A percentile compares a stretch with the other conserved stretches of the same genome.
Conservation (phyloP, 2,888 invertebrate genomes). For the Agrotis exclamationis region DNA sequence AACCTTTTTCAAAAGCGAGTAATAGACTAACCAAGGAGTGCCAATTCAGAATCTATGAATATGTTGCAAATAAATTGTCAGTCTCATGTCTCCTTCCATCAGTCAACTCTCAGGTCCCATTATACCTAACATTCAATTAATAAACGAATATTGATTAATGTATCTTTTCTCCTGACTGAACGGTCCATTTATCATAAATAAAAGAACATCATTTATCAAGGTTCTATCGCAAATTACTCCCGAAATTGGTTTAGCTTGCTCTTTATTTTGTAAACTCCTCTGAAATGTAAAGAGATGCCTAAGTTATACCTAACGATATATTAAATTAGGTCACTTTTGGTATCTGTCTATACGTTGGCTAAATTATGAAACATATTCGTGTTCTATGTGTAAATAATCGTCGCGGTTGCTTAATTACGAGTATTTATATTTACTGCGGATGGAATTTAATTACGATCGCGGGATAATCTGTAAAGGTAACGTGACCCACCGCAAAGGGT, state of each 20-base stretch:
- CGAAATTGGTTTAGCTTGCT: constrained; percentile 47
- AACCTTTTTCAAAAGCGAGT: not conserved
- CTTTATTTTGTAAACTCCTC: constrained; percentile 32
- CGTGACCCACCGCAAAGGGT: too few relatives aligned
- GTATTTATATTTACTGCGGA: too few relatives aligned
- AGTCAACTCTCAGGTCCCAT: constrained; percentile 17
- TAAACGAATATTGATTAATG: constrained; percentile 57
- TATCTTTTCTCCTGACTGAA: constrained; percentile 45
- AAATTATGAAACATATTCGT: not conserved
- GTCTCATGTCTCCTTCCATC: constrained; percentile 26
- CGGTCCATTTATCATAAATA: constrained; percentile 63
- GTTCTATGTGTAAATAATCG: not conserved
- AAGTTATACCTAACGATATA: not conserved
- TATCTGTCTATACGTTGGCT: not conserved
- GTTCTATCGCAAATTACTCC: constrained; percentile 53
- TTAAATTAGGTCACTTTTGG: not conserved
- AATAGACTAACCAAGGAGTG: constrained; percentile 4
- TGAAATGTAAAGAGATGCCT: constrained; percentile 25
- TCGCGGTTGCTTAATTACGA: too few relatives aligned
- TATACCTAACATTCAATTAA: constrained; percentile 49
- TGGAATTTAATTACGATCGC: too few relatives aligned
- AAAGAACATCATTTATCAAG: constrained; percentile 60
- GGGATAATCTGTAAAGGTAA: too few relatives aligned
- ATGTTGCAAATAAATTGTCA: constrained; percentile 4
- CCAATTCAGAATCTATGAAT: not conserved